Evolutionary conservation across 92 coral and sea anemone species (phyloP), one percentile per base, ranked within the genome.

Genomic region (Parazoanthus atlanticus): DNA sequence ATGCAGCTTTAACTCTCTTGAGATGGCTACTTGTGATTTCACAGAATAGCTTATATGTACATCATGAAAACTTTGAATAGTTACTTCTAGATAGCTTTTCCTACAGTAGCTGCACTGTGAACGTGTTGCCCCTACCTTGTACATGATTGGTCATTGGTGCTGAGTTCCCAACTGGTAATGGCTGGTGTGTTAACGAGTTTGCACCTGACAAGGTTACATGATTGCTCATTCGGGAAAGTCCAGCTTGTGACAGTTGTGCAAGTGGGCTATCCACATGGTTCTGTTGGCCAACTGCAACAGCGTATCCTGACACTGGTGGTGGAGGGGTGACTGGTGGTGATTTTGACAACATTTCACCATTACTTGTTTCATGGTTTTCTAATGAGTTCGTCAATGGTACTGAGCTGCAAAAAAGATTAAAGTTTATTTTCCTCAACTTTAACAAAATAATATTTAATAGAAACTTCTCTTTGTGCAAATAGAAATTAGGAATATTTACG

Each of bases 301-400:
- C 99, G 82, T 96, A 96, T 26, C 99, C 99, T 10, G 98, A 96
- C 58, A 96, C 95, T 19, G 99, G 98, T 0, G 99, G 99, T 31
- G 99, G 99, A 3, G 99, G 96, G 12, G 96, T 82, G 74, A 19
- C 88, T 16, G 90, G 91, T 0, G 97, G 90, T 74, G 94, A 89
- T 36, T 86, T 94, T 70, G 86, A 38, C 54, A 88, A 38, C 54
- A 89, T 91, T 80, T 93, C 98, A 4, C 93, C 96, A 89, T 93
- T 93, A 85, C 94, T 93, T 66, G 98, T 86, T 72, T 91, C 92
- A 82, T 95, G 98, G 86, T 95, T 95, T 86, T 95, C 98, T 85
- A 91, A 91, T 5, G 95, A 92, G 80, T 95, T 95, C 29, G 95
- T 71, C 72, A 79, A 70, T 41, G 91, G 80, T 72, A 67, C 75